Conservation (phyloP, 2,113 vertebrate species). For the Cheilinus undulatus region DNA sequence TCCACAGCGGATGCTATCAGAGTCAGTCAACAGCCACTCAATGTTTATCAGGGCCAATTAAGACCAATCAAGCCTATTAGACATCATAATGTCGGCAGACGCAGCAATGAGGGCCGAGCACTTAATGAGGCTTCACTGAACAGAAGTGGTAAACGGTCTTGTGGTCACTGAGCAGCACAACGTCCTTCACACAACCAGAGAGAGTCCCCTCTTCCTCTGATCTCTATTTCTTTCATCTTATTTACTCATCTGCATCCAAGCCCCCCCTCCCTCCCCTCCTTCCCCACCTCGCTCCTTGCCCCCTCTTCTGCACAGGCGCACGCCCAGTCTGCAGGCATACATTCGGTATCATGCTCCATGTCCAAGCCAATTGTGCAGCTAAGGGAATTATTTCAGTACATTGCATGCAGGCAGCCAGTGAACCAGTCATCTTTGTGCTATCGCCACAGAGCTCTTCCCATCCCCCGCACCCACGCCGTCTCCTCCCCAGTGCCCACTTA, state of each 20-base stretch:
- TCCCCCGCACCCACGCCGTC: slow-evolving; percentile 21
- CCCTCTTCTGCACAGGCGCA: neutral
- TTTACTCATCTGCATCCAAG: slow-evolving; percentile 37
- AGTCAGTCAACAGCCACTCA: slow-evolving; percentile 79
- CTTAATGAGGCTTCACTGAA: slow-evolving; percentile 70
- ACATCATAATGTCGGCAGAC: slow-evolving; percentile 76
- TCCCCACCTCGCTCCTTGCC: neutral
- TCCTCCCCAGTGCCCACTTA: slow-evolving; percentile 61
- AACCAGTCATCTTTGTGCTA: slow-evolving; percentile 75
- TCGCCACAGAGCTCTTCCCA: slow-evolving; percentile 12
- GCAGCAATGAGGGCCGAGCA: slow-evolving; percentile 58
- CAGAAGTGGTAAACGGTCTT: slow-evolving; percentile 57
- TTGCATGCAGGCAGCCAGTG: slow-evolving; percentile 78
- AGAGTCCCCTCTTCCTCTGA: slow-evolving; percentile 22
- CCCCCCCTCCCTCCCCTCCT: neutral
- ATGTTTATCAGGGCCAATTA: slow-evolving; percentile 83
- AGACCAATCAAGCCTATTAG: slow-evolving; percentile 79
- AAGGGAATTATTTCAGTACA: slow-evolving; percentile 82
- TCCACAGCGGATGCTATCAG: slow-evolving; percentile 74
- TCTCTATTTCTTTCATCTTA: slow-evolving; percentile 43
- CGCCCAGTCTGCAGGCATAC: slow-evolving; percentile 41
- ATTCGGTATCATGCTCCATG: slow-evolving; percentile 67
- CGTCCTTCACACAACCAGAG: slow-evolving; percentile 28
- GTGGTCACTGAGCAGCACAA: slow-evolving; percentile 51
- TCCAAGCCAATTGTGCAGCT: slow-evolving; percentile 83